Conservation (phyloP, 2,113 vertebrate species). For the Labrus mixtus region DNA sequence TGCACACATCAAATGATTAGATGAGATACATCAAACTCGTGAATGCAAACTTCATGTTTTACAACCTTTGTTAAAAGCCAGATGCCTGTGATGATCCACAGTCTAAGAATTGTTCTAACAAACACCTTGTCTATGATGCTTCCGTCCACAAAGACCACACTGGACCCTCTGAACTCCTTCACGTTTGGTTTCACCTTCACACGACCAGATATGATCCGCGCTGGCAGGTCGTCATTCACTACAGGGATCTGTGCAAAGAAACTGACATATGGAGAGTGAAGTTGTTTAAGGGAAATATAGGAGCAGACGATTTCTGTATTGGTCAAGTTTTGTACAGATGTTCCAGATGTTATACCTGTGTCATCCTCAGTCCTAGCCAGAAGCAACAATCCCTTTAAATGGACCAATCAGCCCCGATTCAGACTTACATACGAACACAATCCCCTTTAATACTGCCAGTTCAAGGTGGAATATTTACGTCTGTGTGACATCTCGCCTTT, state of each 20-base stretch:
- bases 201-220: slow-evolving; percentile 87
- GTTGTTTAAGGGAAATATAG: not conserved
- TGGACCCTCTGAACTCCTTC: slow-evolving; percentile 85
- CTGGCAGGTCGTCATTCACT: slow-evolving; percentile 90
- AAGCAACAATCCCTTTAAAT: no score
- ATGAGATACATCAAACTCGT: no score
- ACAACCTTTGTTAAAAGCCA: not conserved
- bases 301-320: no score
- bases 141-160: slow-evolving; percentile 89
- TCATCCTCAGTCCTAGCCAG: no score
- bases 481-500: no score
- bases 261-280: not conserved
- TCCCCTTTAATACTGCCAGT: no score
- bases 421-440: no score
- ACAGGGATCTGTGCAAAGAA: slow-evolving; percentile 80
- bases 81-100: not conserved
- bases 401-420: no score
- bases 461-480: no score
- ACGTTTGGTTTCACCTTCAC: slow-evolving; percentile 89
- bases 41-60: not conserved
- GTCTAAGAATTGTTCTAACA: not conserved
- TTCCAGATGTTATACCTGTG: no score
- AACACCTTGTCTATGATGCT: slow-evolving; percentile 84
- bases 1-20: not conserved
- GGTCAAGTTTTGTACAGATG: no score